Evolutionary conservation across 2,888 invertebrate genomes (phyloP), one percentile per base, ranked within the genome.

Genomic region (Cordilura impudica): DNA sequence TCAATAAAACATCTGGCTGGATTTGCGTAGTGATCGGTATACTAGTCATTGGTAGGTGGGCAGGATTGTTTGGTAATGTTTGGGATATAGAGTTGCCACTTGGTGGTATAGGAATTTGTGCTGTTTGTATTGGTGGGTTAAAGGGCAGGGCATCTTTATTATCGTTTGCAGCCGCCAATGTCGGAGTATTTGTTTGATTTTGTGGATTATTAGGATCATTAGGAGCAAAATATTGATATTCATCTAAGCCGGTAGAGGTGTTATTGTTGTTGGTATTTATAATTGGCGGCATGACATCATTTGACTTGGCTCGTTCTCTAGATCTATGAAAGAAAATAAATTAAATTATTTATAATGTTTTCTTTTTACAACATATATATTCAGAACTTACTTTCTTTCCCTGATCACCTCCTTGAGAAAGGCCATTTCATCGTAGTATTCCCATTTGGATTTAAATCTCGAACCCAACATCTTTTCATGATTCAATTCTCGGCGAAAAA

Each of bases 371-470:
- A 14, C 19, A 67, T 39, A 4, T 16, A 8, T 31, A 31, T 5
- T 12, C 35, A n/a, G n/a, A 51, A 85, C 87, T 86, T 69, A 88
- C 88, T 88, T 88, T 77, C 88, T 83, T 81, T 89, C 88, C 4
- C 88, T 82, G 76, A 88, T 88, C 43, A 88, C 88, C 78, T 88
- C 88, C 82, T 88, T 88, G 2, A 88, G 86, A 53, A 88, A 88
- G 2, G 86, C 85, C 88, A 88, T 88, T 66, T 86, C 87, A 74
- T 87, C 87, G 70, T 88, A 88, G 71, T 88, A 88, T 43, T 88
- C 88, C 88, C 88, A 88, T 60, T 89, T 88, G 43, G 88, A 89
- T 82, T 87, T 88, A 75, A 88, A 88, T 2, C 88, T 84, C 2
- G 82, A 75, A 58, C 88, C 88, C 72, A 88, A 81, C 86, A 88